Conservation (phyloP, 2,888 invertebrate species). For the Cheilosia grossa region DNA sequence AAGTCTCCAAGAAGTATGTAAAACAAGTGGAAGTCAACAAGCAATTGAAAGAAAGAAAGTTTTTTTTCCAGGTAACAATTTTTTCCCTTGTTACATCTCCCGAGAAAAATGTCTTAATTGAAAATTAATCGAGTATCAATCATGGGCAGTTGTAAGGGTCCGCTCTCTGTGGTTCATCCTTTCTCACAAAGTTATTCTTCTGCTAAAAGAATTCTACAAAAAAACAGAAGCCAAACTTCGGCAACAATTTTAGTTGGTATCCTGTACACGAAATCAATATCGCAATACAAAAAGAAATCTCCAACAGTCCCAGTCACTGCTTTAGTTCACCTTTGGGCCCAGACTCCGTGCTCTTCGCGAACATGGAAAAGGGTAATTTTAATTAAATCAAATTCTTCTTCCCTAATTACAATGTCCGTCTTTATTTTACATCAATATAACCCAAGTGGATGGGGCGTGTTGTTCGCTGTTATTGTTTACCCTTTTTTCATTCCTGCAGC, state of each 20-base stretch:
- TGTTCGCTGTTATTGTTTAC: slow-evolving; percentile 10
- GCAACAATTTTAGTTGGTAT: slow-evolving; percentile 59
- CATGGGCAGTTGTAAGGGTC: slow-evolving; percentile 21
- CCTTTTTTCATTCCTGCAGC: neutral
- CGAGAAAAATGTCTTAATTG: slow-evolving; percentile 32
- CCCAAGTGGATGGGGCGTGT: neutral
- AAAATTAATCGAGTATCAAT: slow-evolving; percentile 51
- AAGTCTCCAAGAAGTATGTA: neutral
- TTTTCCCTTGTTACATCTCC: neutral
- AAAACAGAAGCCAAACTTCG: slow-evolving; percentile 27
- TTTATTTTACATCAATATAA: slow-evolving; percentile 30
- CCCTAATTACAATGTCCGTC: slow-evolving; percentile 63
- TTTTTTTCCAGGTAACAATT: neutral
- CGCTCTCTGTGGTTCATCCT: neutral
- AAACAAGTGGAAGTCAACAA: slow-evolving; percentile 43
- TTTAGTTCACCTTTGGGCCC: neutral
- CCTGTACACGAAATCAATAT: slow-evolving; percentile 45
- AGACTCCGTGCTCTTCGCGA: neutral
- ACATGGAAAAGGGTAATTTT: slow-evolving; percentile 58
- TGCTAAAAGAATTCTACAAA: neutral
- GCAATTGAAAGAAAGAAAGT: slow-evolving; percentile 1
- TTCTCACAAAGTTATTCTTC: neutral
- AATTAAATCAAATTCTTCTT: slow-evolving; percentile 65
- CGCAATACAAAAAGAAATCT: slow-evolving; percentile 13
- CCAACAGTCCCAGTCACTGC: neutral